phyloP scores from a whole-genome alignment of 2,797 vertebrate genomes.

The Gobio occitaniae region DNA sequence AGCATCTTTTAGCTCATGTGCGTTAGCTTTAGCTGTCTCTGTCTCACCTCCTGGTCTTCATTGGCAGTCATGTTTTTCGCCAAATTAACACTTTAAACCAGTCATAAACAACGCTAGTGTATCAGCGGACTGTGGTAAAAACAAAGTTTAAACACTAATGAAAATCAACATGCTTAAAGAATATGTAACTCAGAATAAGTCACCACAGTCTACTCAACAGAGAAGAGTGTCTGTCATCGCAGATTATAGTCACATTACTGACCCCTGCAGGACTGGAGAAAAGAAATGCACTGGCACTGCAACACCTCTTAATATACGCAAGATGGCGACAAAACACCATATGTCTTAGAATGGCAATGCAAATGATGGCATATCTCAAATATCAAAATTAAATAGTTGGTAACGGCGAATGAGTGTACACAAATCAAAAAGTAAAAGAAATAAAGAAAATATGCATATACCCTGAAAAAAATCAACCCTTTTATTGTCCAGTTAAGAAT shows the following conservation, averaged over 20 bases:
- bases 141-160: neutral
- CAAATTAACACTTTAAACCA: conserved; percentile 6
- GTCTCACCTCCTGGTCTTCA: conserved; percentile 93
- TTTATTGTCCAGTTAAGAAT: neutral
- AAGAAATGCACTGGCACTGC: neutral
- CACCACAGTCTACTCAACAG: neutral
- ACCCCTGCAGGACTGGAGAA: conserved; percentile 40
- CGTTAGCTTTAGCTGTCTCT: conserved; percentile 39
- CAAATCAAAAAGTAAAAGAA: neutral
- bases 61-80: conserved; percentile 85
- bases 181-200: neutral
- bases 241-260: neutral
- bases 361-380: neutral
- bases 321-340: neutral
- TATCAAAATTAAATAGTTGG: neutral
- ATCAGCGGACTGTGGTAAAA: neutral
- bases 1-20: conserved; percentile 12
- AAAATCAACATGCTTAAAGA: conserved; percentile 33
- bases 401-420: neutral
- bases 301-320: neutral
- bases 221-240: neutral
- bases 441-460: neutral
- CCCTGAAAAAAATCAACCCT: neutral
- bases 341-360: neutral
- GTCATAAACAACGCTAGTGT: conserved; percentile 23